Percentiles rank a stretch among this genome's conserved stretches.
These are phyloP conservation scores for Nibea albiflora DNA, from an alignment of 2,113 vertebrate species.

Conservation along the genomic window DNA sequence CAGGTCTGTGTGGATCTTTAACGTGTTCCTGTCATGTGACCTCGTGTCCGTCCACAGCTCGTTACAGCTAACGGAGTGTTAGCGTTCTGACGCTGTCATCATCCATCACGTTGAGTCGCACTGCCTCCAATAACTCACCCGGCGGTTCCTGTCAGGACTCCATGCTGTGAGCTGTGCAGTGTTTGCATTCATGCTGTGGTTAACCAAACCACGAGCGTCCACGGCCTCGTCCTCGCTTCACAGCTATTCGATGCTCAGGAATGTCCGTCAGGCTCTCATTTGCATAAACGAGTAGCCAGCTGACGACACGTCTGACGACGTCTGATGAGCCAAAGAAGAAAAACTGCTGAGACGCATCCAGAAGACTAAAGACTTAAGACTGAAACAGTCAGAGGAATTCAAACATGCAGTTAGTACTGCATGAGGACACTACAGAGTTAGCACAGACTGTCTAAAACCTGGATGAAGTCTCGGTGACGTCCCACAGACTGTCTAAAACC, in stretches of 20 bases:
- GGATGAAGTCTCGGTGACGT: too few relatives aligned
- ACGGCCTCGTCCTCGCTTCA: not conserved
- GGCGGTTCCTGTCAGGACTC: slow-evolving; percentile 42
- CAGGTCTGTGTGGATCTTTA: too few relatives aligned
- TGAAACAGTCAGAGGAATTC: too few relatives aligned
- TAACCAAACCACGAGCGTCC: slow-evolving; percentile 72
- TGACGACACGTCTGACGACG: not conserved
- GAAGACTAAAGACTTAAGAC: too few relatives aligned
- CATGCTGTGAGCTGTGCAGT: slow-evolving; percentile 58
- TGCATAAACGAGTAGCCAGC: slow-evolving; percentile 52
- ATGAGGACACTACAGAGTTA: too few relatives aligned
- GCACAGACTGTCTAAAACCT: too few relatives aligned
- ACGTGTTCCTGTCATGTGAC: too few relatives aligned
- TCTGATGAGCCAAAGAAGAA: not conserved
- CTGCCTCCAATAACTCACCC: slow-evolving; percentile 44
- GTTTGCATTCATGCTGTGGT: slow-evolving; percentile 75
- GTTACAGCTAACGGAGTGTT: slow-evolving; percentile 1
- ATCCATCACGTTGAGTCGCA: slow-evolving; percentile 30
- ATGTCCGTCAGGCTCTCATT: slow-evolving; percentile 55
- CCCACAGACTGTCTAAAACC: too few relatives aligned
- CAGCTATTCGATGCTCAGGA: slow-evolving; percentile 48
- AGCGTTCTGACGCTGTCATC: slow-evolving; percentile 29
- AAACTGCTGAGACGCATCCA: not conserved
- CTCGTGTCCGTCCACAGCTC: slow-evolving; percentile 9
- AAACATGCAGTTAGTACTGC: too few relatives aligned